Conservation (phyloP, 1,140 invertebrate genomes). For the Venturia canescens region DNA sequence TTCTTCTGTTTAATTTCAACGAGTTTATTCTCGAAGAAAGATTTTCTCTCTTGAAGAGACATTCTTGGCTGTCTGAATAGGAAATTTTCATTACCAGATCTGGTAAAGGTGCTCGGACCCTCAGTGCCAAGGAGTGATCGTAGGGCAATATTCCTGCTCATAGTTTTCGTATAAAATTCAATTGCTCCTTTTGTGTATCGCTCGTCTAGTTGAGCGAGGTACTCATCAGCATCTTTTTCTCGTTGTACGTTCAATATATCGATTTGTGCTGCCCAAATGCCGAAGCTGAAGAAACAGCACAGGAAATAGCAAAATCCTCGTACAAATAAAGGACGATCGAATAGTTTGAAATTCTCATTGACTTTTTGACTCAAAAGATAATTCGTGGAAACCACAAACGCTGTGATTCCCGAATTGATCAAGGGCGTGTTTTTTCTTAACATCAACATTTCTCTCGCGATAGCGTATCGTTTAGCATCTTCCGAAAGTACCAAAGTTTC, state of each 20-base stretch:
- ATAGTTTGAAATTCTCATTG: slow-evolving; percentile 75
- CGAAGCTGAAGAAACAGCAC: slow-evolving; percentile 29
- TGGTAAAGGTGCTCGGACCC: slow-evolving; percentile 80
- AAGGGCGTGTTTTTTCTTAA: slow-evolving; percentile 75
- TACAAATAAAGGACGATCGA: slow-evolving; percentile 72
- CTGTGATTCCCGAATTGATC: slow-evolving; percentile 56
- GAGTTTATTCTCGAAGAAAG: slow-evolving; percentile 78
- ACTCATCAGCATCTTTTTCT: slow-evolving; percentile 81
- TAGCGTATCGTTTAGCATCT: slow-evolving; percentile 86
- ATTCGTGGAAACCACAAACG: slow-evolving; percentile 75
- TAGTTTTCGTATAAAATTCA: slow-evolving; percentile 85
- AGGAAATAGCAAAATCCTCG: slow-evolving; percentile 52
- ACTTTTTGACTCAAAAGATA: slow-evolving; percentile 75
- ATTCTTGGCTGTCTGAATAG: slow-evolving; percentile 80
- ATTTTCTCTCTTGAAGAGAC: slow-evolving; percentile 81
- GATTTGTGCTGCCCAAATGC: slow-evolving; percentile 80
- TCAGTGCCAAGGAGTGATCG: slow-evolving; percentile 80
- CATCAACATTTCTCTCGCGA: slow-evolving; percentile 84
- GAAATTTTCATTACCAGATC: slow-evolving; percentile 83
- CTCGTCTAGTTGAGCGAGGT: slow-evolving; percentile 78
- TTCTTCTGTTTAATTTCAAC: neutral
- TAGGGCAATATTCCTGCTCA: slow-evolving; percentile 85
- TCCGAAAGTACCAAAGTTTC: slow-evolving; percentile 83
- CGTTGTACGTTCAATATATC: slow-evolving; percentile 80
- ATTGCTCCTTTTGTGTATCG: slow-evolving; percentile 84